Base-by-base conservation (phyloP, 2,797 vertebrate species). In the Pseudomugil gertrudae region DNA sequence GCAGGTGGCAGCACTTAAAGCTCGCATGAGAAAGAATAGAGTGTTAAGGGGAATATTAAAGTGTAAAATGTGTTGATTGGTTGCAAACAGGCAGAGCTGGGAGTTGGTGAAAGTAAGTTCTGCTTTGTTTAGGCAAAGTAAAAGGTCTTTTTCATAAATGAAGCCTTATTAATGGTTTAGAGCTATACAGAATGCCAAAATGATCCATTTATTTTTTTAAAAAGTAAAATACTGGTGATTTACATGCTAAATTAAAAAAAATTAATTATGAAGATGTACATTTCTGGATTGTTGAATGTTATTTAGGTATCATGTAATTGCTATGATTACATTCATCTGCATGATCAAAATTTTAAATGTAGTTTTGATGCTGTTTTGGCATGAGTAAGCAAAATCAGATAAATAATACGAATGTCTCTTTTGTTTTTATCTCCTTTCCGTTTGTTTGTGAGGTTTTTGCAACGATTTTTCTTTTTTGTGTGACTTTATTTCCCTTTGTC, bases 11-110 rank as follows among this genome's bases (percentile, higher is more conserved):
- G 14, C 56, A 40, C 51, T 70, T 69, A 60, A 69, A 74, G 57
- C 62, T 30, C 24, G 48, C 52, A 60, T 66, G 32, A 65, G 33
- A 78, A 61, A 72, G 43, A 40, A 9, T 36, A 58, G 47, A 66
- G 68, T 65, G 26, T 45, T 24, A 56, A 74, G 51, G 53, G 55
- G 63, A 66, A 70, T 65, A 27, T 38, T 30, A 45, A 74, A 58
- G 53, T 63, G 65, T 45, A 55, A 73, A 83, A 66, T 50, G 32
- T 27, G 48, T 68, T 3, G 66, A 79, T 67, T 62, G 35, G 70
- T 43, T 36, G 35, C 30, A 29, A 75, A 74, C 53, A 64, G 29
- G 29, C 0, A 0, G 3, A 15, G 60, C 38, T 35, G n/a, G 26
- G 73, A 59, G 33, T 50, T 63, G 66, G 66, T 66, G 26, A 30